These are phyloP conservation scores for Caenorhabditis macrosperma DNA, from an alignment of 2,888 invertebrate species.

Conservation along the genomic window DNA sequence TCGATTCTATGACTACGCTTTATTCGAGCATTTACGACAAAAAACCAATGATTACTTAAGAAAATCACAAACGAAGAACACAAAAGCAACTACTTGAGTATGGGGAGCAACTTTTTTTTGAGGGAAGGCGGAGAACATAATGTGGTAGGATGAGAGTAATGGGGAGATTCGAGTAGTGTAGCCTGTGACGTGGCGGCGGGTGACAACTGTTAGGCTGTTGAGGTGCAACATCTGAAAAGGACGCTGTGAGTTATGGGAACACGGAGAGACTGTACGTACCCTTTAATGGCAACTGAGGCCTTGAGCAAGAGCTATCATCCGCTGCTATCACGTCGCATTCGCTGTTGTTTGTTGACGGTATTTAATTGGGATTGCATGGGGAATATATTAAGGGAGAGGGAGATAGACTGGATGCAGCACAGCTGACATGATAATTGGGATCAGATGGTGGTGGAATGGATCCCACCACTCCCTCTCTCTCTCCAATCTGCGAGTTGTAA, in stretches of 20 bases:
- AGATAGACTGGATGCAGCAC: slow-evolving; percentile 14
- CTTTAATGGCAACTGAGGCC: slow-evolving; percentile 40
- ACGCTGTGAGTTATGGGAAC: not conserved
- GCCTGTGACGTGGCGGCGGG: slow-evolving; percentile 52
- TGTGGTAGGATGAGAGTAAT: not conserved
- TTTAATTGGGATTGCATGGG: not conserved
- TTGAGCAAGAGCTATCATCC: slow-evolving; percentile 55
- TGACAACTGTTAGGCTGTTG: slow-evolving; percentile 23
- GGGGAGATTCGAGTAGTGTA: not conserved
- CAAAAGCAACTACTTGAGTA: slow-evolving; percentile 29
- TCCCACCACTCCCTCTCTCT: too few species aligned
- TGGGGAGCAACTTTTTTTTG: slow-evolving; percentile 16
- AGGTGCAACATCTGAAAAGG: not conserved
- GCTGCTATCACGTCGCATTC: slow-evolving; percentile 51
- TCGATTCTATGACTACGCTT: slow-evolving; percentile 14
- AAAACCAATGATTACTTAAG: slow-evolving; percentile 51
- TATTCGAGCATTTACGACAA: slow-evolving; percentile 38
- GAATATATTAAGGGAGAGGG: not conserved
- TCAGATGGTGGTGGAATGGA: not conserved
- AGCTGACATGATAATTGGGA: slow-evolving; percentile 36
- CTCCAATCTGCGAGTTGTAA: too few species aligned
- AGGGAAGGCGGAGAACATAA: not conserved
- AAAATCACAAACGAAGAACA: slow-evolving; percentile 46
- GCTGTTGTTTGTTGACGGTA: not conserved
- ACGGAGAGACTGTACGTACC: not conserved